Percentiles rank a stretch among this genome's conserved stretches.
These are phyloP conservation scores for Myotis davidii DNA, from an alignment of 2,113 vertebrate species.

Conservation along the genomic window DNA sequence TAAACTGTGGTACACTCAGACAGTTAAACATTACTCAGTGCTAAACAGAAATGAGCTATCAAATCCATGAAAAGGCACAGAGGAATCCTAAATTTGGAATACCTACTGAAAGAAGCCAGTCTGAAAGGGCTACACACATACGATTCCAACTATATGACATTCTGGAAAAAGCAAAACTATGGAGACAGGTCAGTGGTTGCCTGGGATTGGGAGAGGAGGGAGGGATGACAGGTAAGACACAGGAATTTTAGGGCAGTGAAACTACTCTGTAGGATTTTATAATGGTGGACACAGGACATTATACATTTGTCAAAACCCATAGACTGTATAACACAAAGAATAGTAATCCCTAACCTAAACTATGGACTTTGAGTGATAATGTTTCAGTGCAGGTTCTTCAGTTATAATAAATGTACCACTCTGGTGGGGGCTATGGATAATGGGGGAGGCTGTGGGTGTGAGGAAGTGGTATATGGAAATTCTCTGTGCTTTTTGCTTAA, in stretches of 20 bases:
- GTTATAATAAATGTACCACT: rapidly evolving
- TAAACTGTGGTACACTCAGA: not conserved
- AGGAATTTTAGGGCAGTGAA: not conserved
- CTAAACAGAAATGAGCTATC: not conserved
- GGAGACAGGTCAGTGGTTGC: not conserved
- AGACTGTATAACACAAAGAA: not conserved
- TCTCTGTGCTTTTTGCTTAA: not conserved
- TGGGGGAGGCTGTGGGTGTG: too few species aligned
- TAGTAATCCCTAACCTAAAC: not conserved
- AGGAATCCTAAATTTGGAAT: not conserved
- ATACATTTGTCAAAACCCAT: not conserved
- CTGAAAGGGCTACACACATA: not conserved
- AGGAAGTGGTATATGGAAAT: not conserved
- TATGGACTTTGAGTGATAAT: not conserved
- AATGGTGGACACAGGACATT: not conserved
- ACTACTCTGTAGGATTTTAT: not conserved
- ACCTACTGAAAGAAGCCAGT: not conserved
- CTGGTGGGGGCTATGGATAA: not conserved
- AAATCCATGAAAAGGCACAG: not conserved
- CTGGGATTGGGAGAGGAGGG: too few species aligned
- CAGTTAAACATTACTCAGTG: not conserved
- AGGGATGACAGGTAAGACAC: not conserved
- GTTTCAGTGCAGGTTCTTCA: not conserved
- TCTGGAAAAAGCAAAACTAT: not conserved
- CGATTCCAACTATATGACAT: not conserved